Evolutionary conservation across 2,113 vertebrate species (phyloP).

Genomic region (Struthidea cinerea): DNA sequence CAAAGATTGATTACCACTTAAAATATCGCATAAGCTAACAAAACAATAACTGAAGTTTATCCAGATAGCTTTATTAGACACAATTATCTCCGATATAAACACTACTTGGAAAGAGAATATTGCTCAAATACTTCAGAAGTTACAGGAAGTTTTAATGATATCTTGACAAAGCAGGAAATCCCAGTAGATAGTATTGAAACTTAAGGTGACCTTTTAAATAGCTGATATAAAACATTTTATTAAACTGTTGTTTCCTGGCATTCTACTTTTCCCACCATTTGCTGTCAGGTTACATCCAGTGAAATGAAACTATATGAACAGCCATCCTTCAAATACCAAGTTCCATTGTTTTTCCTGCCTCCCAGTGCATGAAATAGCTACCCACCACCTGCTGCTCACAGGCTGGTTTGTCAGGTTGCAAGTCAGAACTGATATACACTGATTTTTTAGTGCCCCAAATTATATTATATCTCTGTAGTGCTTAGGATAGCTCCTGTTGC

Average conservation of each 20-base stretch:
- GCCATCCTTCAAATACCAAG: slow-evolving; percentile 54
- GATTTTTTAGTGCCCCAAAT: neutral
- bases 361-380: slow-evolving; percentile 39
- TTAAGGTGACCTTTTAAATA: slow-evolving; percentile 73
- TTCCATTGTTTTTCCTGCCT: slow-evolving; percentile 47
- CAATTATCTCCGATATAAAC: neutral
- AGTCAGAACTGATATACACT: neutral
- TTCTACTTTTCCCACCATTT: slow-evolving; percentile 40
- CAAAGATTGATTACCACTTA: slow-evolving; percentile 67
- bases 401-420: slow-evolving; percentile 26
- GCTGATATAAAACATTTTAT: slow-evolving; percentile 39
- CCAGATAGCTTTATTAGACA: slow-evolving; percentile 62
- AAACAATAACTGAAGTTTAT: slow-evolving; percentile 54
- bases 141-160: slow-evolving; percentile 17
- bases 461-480: neutral
- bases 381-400: slow-evolving; percentile 4
- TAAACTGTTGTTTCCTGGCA: slow-evolving; percentile 29
- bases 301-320: slow-evolving; percentile 59
- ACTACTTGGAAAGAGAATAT: slow-evolving; percentile 14
- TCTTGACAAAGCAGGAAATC: slow-evolving; percentile 39
- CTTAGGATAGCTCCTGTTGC: neutral
- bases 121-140: slow-evolving; percentile 28
- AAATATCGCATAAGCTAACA: slow-evolving; percentile 24
- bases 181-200: slow-evolving; percentile 37
- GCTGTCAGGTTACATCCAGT: slow-evolving; percentile 47